Base-by-base conservation (phyloP, 64 coral and sea anemone genomes). In the Actinia equina region DNA sequence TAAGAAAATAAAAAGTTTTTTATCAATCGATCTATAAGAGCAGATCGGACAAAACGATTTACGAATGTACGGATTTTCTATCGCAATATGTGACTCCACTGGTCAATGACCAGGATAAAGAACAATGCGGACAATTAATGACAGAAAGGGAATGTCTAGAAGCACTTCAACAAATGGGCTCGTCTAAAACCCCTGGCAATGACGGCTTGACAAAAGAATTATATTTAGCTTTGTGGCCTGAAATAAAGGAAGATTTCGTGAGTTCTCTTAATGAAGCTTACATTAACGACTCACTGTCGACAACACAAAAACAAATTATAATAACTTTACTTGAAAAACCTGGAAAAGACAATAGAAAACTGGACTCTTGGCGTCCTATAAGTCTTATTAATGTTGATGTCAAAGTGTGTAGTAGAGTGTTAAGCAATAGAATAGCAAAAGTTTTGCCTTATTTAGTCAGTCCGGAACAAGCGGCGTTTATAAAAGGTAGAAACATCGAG, bases 161-260 rank as follows among this genome's bases (percentile, higher is more conserved):
- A 16, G 58, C 52, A n/a, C 23, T 85, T 6, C 62, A 85, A 55
- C 52, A 85, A 62, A 85, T 85, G 83, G 52, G 52, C 17, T 8
- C 49, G 5, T 55, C 52, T 20, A 85, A 85, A 85, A 85, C 83
- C 25, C 83, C 83, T 8, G 83, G 83, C 5, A 62, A 37, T 15
- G 83, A 85, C 55, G 49, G 83, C 7, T 9, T 85, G 22, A 55
- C 83, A 27, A 62, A 55, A 20, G 43, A 85, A 62, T 85, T 85
- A 14, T 85, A 85, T 58, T 6, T 85, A 7, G 8, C 6, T 23
- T 57, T 85, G 5, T 85, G 83, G 30, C 30, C 30, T 37, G 30
- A 37, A 37, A 37, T 37, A 37, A 37, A 37, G 30, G 30, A 37
- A 37, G 83, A 37, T n/a, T 59, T 85, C 10, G 43, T 85, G 5